These are phyloP conservation scores for Aurelia aurita DNA, from an alignment of 30 jellyfish, hydroid and myxozoan species.

Conservation along the genomic window DNA sequence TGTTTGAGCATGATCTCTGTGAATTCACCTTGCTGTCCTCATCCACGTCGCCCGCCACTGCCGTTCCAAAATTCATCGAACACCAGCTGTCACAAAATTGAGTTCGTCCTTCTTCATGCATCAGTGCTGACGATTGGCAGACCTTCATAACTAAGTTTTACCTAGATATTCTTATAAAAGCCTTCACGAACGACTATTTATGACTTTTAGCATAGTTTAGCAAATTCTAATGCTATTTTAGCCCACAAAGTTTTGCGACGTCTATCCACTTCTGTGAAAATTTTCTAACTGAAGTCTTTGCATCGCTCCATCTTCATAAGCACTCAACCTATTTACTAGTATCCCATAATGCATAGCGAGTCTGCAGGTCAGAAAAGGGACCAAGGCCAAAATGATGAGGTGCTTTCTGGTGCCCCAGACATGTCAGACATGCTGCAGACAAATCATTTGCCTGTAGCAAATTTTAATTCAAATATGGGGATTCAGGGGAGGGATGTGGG, in stretches of 20 bases:
- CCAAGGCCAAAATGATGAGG: too few species aligned
- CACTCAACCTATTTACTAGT: constrained; percentile 1
- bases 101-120: constrained; percentile 3
- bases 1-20: background rate
- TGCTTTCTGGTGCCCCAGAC: too few species aligned
- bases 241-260: too few species aligned
- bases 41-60: constrained; percentile 1
- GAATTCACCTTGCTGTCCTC: background rate
- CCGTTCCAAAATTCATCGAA: constrained; percentile 9
- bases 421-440: background rate
- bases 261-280: too few species aligned
- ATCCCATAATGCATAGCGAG: constrained; percentile 45
- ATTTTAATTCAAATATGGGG: too few species aligned
- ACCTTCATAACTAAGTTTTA: too few species aligned
- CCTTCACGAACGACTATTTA: too few species aligned
- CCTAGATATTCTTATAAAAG: too few species aligned
- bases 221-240: too few species aligned
- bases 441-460: background rate
- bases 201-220: too few species aligned
- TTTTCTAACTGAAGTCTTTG: too few species aligned
- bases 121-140: background rate
- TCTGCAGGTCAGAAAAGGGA: background rate
- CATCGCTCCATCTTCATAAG: constrained; percentile 54
- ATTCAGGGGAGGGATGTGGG: too few species aligned
- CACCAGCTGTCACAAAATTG: constrained; percentile 29